Base-by-base conservation (phyloP, 2,113 vertebrate genomes). In the Neopipo cinnamomea region DNA sequence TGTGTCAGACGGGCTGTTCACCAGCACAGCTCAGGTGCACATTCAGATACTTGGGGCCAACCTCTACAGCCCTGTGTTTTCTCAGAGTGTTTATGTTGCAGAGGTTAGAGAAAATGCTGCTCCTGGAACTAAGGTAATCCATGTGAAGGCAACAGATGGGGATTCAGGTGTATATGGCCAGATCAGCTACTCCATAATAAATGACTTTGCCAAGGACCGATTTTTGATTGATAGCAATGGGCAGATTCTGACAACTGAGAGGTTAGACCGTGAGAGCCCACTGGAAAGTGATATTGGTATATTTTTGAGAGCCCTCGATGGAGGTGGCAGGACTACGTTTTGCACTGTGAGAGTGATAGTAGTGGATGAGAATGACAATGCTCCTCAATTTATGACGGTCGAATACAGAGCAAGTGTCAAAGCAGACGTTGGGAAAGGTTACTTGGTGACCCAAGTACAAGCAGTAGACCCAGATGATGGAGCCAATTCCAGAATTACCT, bases 1-100 rank as follows among this genome's bases (percentile, higher is more conserved):
- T 2, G 99, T 99, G 53, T 99, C 99, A 2, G 99, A 99, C 1
- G 98, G 99, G 4, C 98, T 99, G 61, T 99, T 99, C 96, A 99
- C 99, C 73, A 99, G 98, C 97, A 99, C 99, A 1, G 99, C 99
- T 10, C 99, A 99, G 95, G 99, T 99, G 76, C 99, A 99, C 58
- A 98, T 99, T 46, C 98, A 96, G 42, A 98, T 99, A 19, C 97
- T 99, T 3, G 98, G 98, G 17, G 99, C 99, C 71, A 99, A 99
- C 95, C 97, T 99, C 44, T 98, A 99, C 53, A 98, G 98, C 73
- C 99, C 99, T 23, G 97, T 98, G 47, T 99, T 99, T 96, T 98
- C 98, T 4, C 99, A 99, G 83, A 99, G 97, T 41, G 87, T 98
- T 28, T 99, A 99, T 4, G 99, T 99, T 58, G 98, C 98, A 6